A percentile compares a stretch with the other conserved stretches of the same genome.
Conservation (phyloP, 2,888 invertebrate genomes). For the Exephanes ischioxanthus region DNA sequence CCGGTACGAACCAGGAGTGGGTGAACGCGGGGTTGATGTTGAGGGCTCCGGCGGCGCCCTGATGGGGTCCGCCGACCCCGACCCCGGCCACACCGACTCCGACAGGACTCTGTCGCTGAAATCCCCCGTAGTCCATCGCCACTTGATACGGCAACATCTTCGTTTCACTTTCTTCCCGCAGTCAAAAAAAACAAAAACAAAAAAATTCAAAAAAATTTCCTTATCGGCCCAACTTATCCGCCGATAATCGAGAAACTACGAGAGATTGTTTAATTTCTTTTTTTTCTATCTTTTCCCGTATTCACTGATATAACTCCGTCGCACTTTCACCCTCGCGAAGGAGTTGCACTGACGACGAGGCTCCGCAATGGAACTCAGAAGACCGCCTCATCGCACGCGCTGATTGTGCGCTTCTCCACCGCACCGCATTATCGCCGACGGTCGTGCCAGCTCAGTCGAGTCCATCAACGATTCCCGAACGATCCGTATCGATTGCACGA, state of each 20-base stretch:
- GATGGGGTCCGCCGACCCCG: conserved; percentile 88
- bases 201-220: not conserved
- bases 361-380: not conserved
- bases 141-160: conserved; percentile 95
- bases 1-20: conserved; percentile 98
- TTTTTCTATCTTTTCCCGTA: not conserved
- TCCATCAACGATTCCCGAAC: conserved; percentile 23
- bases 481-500: not conserved
- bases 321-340: conserved; percentile 63
- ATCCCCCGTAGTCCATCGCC: conserved; percentile 90
- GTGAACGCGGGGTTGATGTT: conserved; percentile 93
- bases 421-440: conserved; percentile 33
- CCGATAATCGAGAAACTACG: not conserved
- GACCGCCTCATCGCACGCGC: conserved; percentile 51
- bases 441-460: conserved; percentile 1
- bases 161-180: conserved; percentile 19
- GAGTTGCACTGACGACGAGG: conserved; percentile 19
- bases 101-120: conserved; percentile 86
- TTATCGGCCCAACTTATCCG: not conserved
- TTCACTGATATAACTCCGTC: conserved; percentile 44
- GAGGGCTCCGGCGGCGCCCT: conserved; percentile 92
- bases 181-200: not conserved
- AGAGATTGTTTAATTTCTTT: not conserved
- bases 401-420: conserved; percentile 41
- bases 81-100: conserved; percentile 81